These are phyloP conservation scores for Sminthurinus aureus DNA, from an alignment of 2,888 invertebrate species.

Conservation along the genomic window DNA sequence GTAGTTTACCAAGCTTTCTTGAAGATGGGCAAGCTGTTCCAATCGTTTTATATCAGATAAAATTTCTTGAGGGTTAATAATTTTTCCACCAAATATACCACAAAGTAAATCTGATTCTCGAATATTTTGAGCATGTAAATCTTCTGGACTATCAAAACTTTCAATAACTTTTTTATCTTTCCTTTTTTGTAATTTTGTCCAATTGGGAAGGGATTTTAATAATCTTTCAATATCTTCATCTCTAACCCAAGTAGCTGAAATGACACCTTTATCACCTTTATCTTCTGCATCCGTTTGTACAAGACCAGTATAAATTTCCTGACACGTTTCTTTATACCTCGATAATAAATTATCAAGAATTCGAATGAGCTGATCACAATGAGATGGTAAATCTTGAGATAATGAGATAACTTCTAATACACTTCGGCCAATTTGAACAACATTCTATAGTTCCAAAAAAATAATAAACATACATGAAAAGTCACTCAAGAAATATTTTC, in stretches of 20 bases:
- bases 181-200: slow-evolving; percentile 72
- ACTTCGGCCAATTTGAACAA: slow-evolving; percentile 75
- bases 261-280: slow-evolving; percentile 75
- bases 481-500: not conserved
- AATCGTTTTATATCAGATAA: slow-evolving; percentile 72
- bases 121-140: slow-evolving; percentile 78
- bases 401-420: slow-evolving; percentile 73
- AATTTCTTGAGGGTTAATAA: slow-evolving; percentile 84
- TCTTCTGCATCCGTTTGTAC: slow-evolving; percentile 82
- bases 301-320: slow-evolving; percentile 76
- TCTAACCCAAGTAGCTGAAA: slow-evolving; percentile 87
- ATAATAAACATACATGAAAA: slow-evolving; percentile 19
- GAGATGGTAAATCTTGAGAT: slow-evolving; percentile 76
- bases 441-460: slow-evolving; percentile 68
- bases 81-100: slow-evolving; percentile 87
- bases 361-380: slow-evolving; percentile 77
- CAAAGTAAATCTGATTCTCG: slow-evolving; percentile 94
- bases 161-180: slow-evolving; percentile 63
- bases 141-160: slow-evolving; percentile 75
- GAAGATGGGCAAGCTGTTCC: not conserved
- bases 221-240: slow-evolving; percentile 95
- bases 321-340: slow-evolving; percentile 78
- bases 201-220: slow-evolving; percentile 84
- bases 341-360: slow-evolving; percentile 75
- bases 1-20: not conserved